Base-by-base conservation (phyloP, 2,888 invertebrate genomes). In the Yponomeuta sedellus region DNA sequence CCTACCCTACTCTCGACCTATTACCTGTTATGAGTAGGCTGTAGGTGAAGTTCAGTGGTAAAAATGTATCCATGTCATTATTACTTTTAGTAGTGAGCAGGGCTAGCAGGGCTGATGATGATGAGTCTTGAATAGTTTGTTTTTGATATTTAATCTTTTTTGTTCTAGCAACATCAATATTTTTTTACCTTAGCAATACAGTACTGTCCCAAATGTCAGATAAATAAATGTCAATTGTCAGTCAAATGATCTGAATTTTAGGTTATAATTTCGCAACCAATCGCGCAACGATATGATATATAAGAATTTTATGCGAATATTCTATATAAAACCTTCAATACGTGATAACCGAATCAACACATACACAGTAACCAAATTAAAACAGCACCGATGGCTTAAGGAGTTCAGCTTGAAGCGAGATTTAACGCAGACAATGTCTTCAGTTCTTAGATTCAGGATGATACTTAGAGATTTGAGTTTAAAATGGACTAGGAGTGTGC, bases 241-340 rank as follows among this genome's bases (percentile, higher is more conserved):
- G 16, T 16, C 44, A 52, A 12, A 52, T 16, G 16, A 52, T 16
- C 16, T 4, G 16, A 52, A 52, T 74, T 75, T 76, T 72, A 85
- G 85, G 84, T 86, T 85, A 85, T 75, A 76, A 79, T 84, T 82
- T 84, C 77, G 80, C 77, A 83, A 83, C 78, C 56, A 74, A 67
- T 75, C 56, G 61, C 66, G 66, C 62, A 66, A 52, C 61, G 64
- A 12, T 25, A 85, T 85, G 83, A 78, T 83, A 83, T 77, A 78
- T 75, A 80, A 79, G 73, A 80, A 76, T 80, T 74, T 80, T 70
- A 80, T 69, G 34, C 67, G 80, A 76, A 77, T 82, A 77, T 67
- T 78, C 73, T 69, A 75, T 59, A 71, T 73, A 19, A 80, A 75
- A 72, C 71, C 77, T 44, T 69, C 71, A 61, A 61, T 75, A 12